A percentile compares a stretch with the other conserved stretches of the same genome.
Conservation (phyloP, 2,797 vertebrate species). For the Gadopsis bispinosus region DNA sequence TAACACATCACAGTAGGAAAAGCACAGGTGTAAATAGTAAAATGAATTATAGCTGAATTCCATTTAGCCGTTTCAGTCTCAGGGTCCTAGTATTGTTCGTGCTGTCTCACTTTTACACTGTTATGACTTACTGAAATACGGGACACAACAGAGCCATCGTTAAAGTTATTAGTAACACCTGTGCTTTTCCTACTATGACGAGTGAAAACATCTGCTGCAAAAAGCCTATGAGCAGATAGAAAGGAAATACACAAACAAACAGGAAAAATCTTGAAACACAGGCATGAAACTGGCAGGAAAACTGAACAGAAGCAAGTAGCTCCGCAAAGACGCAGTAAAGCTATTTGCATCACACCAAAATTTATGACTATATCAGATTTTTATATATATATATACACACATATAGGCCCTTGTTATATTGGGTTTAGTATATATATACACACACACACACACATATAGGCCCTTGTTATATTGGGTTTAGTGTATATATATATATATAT, state of each 20-base stretch:
- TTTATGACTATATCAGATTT: constrained; percentile 15
- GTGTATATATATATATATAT: too few species aligned
- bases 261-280: background rate
- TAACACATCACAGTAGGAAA: background rate
- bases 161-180: background rate
- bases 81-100: background rate
- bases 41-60: background rate
- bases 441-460: too few species aligned
- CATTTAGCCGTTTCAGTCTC: constrained; percentile 2
- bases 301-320: background rate
- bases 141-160: background rate
- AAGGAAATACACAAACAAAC: background rate
- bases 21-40: background rate
- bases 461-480: constrained; percentile 1
- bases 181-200: background rate
- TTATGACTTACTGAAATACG: background rate
- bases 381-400: too few species aligned
- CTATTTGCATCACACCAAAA: constrained; percentile 30
- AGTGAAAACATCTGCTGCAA: background rate
- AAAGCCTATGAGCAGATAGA: background rate
- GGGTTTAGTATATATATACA: constrained; percentile 28
- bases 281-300: background rate
- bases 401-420: too few species aligned
- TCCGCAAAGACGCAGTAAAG: background rate
- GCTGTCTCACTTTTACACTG: background rate